Conservation (phyloP, 1,140 invertebrate species). For the Aphaenogaster rudis region DNA sequence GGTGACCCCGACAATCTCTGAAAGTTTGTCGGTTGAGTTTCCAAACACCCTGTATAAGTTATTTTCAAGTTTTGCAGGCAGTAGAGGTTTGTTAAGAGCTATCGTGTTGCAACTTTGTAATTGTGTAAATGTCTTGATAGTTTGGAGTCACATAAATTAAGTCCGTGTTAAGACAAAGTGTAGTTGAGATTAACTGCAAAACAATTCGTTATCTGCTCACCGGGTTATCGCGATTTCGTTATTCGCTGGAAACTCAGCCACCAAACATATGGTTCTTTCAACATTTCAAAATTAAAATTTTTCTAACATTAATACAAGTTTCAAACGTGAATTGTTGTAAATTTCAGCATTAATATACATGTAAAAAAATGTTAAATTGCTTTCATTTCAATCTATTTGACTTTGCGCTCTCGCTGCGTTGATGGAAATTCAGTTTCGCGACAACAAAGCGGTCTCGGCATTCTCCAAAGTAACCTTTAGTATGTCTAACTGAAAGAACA, state of each 20-base stretch:
- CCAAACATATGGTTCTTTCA: not conserved
- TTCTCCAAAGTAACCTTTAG: constrained; percentile 18
- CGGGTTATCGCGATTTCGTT: constrained; percentile 2
- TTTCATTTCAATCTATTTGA: not conserved
- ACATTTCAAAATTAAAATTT: not conserved
- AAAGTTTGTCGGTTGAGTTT: too few relatives aligned
- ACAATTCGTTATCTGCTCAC: not conserved
- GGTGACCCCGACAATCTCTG: too few relatives aligned
- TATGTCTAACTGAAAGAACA: constrained; percentile 39
- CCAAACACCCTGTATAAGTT: not conserved
- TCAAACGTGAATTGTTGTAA: not conserved
- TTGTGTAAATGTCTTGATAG: not conserved
- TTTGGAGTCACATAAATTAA: not conserved
- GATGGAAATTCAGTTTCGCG: constrained; percentile 1
- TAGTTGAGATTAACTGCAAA: constrained; percentile 9
- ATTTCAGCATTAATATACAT: not conserved
- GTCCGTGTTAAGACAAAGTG: not conserved
- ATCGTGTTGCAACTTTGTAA: not conserved
- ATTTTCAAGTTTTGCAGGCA: not conserved
- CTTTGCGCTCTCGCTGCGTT: not conserved
- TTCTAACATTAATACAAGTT: not conserved
- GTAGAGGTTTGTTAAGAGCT: not conserved
- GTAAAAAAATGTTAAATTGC: not conserved
- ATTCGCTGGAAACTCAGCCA: not conserved
- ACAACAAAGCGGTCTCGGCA: not conserved